phyloP scores from a whole-genome alignment of 2,797 vertebrate genomes.

The Anguilla megastoma region DNA sequence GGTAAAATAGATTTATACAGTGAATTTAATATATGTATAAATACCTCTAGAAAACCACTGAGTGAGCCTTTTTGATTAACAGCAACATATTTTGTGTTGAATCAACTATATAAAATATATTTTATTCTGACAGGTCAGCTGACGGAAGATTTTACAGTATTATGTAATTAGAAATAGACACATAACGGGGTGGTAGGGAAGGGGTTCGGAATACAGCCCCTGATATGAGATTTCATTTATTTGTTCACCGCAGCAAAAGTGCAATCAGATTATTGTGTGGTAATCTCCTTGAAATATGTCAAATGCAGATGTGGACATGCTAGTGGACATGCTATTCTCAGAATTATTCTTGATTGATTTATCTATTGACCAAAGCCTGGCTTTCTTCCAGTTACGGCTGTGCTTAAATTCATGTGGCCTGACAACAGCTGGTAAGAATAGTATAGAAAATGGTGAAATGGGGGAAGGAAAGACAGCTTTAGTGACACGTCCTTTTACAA shows the following conservation, averaged over 20 bases:
- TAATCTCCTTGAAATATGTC: neutral
- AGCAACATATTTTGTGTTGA: neutral
- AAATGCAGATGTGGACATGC: neutral
- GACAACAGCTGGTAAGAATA: neutral
- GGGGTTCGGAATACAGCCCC: no score
- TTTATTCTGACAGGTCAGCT: no score
- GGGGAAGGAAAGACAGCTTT: neutral
- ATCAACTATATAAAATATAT: neutral
- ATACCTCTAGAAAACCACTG: neutral
- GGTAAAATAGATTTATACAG: neutral
- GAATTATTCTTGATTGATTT: conserved; percentile 1
- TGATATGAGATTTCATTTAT: neutral
- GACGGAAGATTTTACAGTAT: neutral
- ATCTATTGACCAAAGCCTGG: neutral
- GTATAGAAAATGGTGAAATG: neutral
- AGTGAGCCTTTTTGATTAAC: neutral
- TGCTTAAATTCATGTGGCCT: neutral
- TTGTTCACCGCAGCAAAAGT: neutral
- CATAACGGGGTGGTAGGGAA: no score
- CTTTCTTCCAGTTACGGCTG: neutral
- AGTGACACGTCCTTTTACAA: neutral
- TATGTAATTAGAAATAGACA: no score
- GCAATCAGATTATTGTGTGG: neutral
- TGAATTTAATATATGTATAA: neutral
- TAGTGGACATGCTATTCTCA: neutral